phyloP scores from a whole-genome alignment of 2,113 vertebrate genomes.

The Pangasianodon gigas region DNA sequence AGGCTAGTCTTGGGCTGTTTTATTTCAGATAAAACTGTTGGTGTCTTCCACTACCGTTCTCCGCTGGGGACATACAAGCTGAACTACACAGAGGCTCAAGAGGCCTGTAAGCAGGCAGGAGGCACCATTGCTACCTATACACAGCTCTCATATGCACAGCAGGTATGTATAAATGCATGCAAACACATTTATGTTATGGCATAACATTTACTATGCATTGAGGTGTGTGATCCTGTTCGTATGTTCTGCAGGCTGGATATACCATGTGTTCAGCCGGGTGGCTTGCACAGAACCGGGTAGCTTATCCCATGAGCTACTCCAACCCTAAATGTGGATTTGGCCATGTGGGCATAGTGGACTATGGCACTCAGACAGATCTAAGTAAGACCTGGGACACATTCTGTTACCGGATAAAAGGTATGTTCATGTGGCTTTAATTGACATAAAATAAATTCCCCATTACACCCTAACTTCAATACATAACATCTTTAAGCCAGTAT shows the following conservation, averaged over 20 bases:
- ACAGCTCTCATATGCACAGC: constrained; percentile 88
- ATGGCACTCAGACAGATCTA: constrained; percentile 77
- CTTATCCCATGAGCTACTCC: constrained; percentile 85
- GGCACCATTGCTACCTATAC: constrained; percentile 80
- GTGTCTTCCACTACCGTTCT: constrained; percentile 87
- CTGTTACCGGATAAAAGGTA: constrained; percentile 91
- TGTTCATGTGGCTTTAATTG: constrained; percentile 13
- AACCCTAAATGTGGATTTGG: constrained; percentile 84
- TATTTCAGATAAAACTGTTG: constrained; percentile 77
- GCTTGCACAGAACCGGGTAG: constrained; percentile 78
- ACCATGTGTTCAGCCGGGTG: constrained; percentile 88
- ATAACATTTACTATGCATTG: background rate
- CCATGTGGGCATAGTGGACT: constrained; percentile 88
- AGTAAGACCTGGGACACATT: constrained; percentile 89
- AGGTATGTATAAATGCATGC: constrained; percentile 68
- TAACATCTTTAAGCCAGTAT: background rate
- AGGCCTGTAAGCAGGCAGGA: constrained; percentile 73
- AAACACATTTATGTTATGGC: background rate
- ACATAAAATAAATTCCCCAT: background rate
- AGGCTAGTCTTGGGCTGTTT: background rate
- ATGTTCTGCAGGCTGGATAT: constrained; percentile 76
- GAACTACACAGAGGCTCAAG: constrained; percentile 76
- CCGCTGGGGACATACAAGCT: constrained; percentile 81
- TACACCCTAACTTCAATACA: background rate
- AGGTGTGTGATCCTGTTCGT: background rate